Percentiles rank a stretch among this genome's conserved stretches.
phyloP scores from a whole-genome alignment of 2,888 invertebrate genomes.

The Baccha elongata region DNA sequence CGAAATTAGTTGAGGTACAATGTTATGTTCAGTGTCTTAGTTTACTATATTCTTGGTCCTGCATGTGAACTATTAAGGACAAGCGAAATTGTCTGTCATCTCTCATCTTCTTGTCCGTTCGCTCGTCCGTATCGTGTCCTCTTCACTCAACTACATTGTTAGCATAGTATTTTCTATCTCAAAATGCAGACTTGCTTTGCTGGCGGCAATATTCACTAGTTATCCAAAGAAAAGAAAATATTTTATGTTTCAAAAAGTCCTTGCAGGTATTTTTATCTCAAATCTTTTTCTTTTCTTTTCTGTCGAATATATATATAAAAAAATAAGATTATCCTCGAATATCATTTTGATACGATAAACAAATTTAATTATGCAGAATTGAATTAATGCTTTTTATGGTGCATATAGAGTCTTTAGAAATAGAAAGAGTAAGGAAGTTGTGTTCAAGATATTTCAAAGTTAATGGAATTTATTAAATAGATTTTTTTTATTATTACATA shows the following conservation, averaged over 20 bases:
- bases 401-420: not conserved
- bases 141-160: slow-evolving; percentile 9
- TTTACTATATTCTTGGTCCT: not conserved
- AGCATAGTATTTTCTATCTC: not conserved
- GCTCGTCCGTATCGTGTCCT: not conserved
- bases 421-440: not conserved
- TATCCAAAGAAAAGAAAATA: not conserved
- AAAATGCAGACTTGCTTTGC: not conserved
- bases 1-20: slow-evolving; percentile 5
- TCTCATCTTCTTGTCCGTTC: not conserved
- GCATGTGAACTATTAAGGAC: slow-evolving; percentile 11
- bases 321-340: not conserved
- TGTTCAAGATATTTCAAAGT: too few relatives aligned
- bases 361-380: slow-evolving; percentile 5
- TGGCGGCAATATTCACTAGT: not conserved
- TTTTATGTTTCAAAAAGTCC: not conserved
- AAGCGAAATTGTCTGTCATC: slow-evolving; percentile 1
- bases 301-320: slow-evolving; percentile 4
- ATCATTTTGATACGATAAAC: not conserved
- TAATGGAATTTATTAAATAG: too few relatives aligned
- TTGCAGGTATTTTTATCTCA: slow-evolving; percentile 5
- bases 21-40: not conserved
- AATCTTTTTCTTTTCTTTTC: not conserved
- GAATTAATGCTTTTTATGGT: not conserved
- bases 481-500: too few relatives aligned